Base-by-base conservation (phyloP, 2,888 invertebrate genomes). In the Formica aserva region DNA sequence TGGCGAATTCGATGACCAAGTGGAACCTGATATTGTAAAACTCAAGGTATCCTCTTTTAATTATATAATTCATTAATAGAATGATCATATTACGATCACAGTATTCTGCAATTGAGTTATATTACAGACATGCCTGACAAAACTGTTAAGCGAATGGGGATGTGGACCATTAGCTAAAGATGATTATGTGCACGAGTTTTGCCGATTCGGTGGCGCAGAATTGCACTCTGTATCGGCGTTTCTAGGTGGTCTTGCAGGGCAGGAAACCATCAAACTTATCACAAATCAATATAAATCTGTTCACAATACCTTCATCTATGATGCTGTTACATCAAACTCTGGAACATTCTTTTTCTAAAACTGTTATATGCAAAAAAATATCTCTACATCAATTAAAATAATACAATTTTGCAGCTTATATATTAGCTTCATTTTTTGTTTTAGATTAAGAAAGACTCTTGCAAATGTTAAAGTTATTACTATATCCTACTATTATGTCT, bases 251-350 rank as follows among this genome's bases (percentile, higher is more conserved):
- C 97, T 98, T 94, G 98, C 98, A 38, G 99, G 99, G 9, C 99
- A 99, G 93, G 99, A 99, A 96, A 97, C 97, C 5, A 94, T 94
- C 8, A 99, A 99, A 95, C 96, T 99, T 82, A 96, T 99, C 80
- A 99, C 99, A 3, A 97, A 97, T 92, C 99, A 99, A 95, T 99
- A 99, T 95, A 98, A 98, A 92, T 99, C 99, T 55, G 96, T 99
- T 82, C 97, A 99, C 95, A 99, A 99, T 95, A 98, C 98, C 0
- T 98, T 98, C 94, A 97, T 99, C 90, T 99, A 98, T 95, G 99
- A 99, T 96, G 99, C 98, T 72, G 98, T 98, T 90, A 97, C 97
- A 85, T 98, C 98, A 77, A 98, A 97, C 89, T 97, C 98, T 77
- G 97, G 97, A 66, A 97, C 97, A 69, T 98, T 98, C 95, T 97